These are phyloP conservation scores for Thaumetopoea pityocampa DNA, from an alignment of 1,140 invertebrate species.

Conservation along the genomic window DNA sequence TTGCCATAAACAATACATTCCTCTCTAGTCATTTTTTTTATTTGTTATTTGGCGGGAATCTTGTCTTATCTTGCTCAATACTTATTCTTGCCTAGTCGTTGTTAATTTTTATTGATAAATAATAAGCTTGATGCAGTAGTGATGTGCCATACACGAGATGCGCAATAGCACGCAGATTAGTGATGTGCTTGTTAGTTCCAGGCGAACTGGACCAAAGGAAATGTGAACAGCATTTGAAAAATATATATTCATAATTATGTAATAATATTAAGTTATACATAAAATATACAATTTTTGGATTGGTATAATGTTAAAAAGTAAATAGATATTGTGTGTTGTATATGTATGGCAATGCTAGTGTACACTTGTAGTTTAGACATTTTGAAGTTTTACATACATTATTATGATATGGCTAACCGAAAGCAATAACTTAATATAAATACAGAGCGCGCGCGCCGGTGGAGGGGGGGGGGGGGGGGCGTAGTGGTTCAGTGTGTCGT, in stretches of 20 bases:
- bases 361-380: conserved; percentile 69
- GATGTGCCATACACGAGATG: conserved; percentile 57
- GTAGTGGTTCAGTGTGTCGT: neutral
- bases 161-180: conserved; percentile 39
- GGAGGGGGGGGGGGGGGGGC: neutral
- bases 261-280: conserved; percentile 65
- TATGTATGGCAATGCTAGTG: conserved; percentile 68
- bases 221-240: conserved; percentile 41
- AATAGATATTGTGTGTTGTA: conserved; percentile 67
- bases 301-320: conserved; percentile 40
- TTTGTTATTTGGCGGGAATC: conserved; percentile 36
- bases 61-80: conserved; percentile 62
- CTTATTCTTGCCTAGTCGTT: conserved; percentile 58
- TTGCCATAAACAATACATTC: conserved; percentile 61
- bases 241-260: conserved; percentile 50
- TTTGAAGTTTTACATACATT: conserved; percentile 73
- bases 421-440: conserved; percentile 67
- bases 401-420: conserved; percentile 67
- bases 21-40: conserved; percentile 67
- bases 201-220: conserved; percentile 54
- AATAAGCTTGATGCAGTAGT: conserved; percentile 50
- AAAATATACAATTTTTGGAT: conserved; percentile 73
- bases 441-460: conserved; percentile 60
- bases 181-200: conserved; percentile 50
- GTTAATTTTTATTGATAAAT: conserved; percentile 39